Base-by-base conservation (phyloP, 2,113 vertebrate genomes). In the Lycaon pictus region DNA sequence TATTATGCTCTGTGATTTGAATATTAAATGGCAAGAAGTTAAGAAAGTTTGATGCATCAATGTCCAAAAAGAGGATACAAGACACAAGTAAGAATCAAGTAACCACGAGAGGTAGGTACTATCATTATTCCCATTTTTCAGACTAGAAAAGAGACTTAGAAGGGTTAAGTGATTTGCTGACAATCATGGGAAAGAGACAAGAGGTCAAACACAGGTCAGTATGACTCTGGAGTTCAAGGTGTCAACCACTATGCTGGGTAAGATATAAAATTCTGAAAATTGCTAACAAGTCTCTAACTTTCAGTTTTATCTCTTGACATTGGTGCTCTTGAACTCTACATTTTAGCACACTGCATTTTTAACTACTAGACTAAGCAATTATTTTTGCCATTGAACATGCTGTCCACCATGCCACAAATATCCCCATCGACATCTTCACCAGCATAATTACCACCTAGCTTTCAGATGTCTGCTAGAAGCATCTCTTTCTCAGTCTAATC, bases 81-180 rank as follows among this genome's bases (percentile, higher is more conserved):
- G 25, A 23, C 90, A 94, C n/a, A 93, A 56, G 9, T 27, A 74
- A 86, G 17, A 86, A 89, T 58, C 48, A 97, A 95, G 63, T 35
- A 77, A 56, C 35, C 0, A 11, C 88, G 15, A 81, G 2, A 63
- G 29, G 55, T 51, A 62, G 23, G 27, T 35, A 81, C 1, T 60
- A 65, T 53, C 53, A 71, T 65, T 55, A 90, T 48, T 56, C 29
- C 22, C 29, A 58, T 65, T 93, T 84, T 83, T 53, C 53, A 79
- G 74, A 69, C 9, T 69, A 85, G 29, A 80, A 96, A 83, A 90
- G 2, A 89, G 62, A 88, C 15, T 55, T 53, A 19, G 81, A 88
- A 17, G 84, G 19, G 32, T 81, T 84, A 72, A 94, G 16, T 63
- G 17, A 84, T 37, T 56, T 88, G 56, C 23, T 32, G 88, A 29